phyloP scores from a whole-genome alignment of 2,888 invertebrate genomes.

The Drosophila eohydei region DNA sequence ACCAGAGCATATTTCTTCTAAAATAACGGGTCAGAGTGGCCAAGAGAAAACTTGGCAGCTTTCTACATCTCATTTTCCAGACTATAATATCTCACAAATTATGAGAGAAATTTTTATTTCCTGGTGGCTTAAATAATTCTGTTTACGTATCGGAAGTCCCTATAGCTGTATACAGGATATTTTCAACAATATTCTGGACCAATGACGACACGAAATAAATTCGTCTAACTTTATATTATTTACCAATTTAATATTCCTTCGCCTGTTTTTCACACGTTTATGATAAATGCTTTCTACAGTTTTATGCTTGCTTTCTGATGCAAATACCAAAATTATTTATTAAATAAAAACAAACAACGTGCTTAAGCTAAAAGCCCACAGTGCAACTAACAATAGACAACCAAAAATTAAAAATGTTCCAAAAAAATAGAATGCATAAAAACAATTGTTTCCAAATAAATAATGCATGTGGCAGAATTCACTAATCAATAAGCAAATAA shows the following conservation, averaged over 20 bases:
- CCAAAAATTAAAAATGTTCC: constrained; percentile 6
- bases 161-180: no score
- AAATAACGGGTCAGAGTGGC: no score
- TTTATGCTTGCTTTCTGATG: background rate
- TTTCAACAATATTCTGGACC: no score
- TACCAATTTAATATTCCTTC: background rate
- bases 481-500: constrained; percentile 39
- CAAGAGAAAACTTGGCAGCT: no score
- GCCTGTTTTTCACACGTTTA: background rate
- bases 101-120: no score
- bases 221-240: background rate
- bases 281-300: background rate
- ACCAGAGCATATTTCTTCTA: no score
- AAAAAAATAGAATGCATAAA: background rate
- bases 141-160: no score
- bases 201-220: no score
- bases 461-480: constrained; percentile 13
- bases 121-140: no score
- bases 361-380: constrained; percentile 22
- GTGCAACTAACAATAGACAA: constrained; percentile 35
- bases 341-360: constrained; percentile 21
- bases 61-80: no score
- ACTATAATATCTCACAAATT: no score
- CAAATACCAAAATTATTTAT: background rate
- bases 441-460: constrained; percentile 4